Evolutionary conservation across 2,113 vertebrate genomes (phyloP), one percentile per base, ranked within the genome.

Genomic region (Thamnophis sirtalis): DNA sequence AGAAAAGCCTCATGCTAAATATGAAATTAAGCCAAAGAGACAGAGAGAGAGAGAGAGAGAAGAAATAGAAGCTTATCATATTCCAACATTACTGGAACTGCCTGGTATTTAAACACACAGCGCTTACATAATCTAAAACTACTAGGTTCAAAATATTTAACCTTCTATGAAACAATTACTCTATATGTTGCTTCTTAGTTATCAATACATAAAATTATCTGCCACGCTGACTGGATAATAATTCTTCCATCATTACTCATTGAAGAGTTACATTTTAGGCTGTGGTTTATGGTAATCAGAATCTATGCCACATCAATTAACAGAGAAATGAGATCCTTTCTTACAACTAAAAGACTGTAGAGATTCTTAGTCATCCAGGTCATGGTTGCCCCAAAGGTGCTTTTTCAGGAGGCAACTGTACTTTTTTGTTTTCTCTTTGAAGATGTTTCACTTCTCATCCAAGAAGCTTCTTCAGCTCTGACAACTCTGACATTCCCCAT

Each of bases 21-120:
- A 54, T 3, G 49, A 55, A 93, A 87, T 91, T 11, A 28, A 89
- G 26, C 53, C 26, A 88, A n/a, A 55, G 87, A 43, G 43, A 43
- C n/a, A 53, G 53, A 53, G 13, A 53, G 3, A 7, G 3, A n/a
- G 3, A n/a, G 28, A 6, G 28, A 50, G 90, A 89, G 0, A 53
- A 9, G 24, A 50, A 91, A 89, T 0, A 38, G 91, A 89, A 60
- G 89, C 33, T 95, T 84, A 60, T 55, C 8, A 9, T 68, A 55
- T 91, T 92, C 68, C 49, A 54, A 87, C 49, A 84, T 93, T 93
- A 88, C 86, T 94, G 89, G 88, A 90, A 91, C 48, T 92, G 56
- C 95, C 84, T 93, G 38, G 84, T 93, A 88, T 94, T 96, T 95
- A 95, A 94, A 95, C 92, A 38, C 51, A 91, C 19, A 50, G 84